Evolutionary conservation across 2,113 vertebrate genomes (phyloP).

Genomic region (Hydropotes inermis): DNA sequence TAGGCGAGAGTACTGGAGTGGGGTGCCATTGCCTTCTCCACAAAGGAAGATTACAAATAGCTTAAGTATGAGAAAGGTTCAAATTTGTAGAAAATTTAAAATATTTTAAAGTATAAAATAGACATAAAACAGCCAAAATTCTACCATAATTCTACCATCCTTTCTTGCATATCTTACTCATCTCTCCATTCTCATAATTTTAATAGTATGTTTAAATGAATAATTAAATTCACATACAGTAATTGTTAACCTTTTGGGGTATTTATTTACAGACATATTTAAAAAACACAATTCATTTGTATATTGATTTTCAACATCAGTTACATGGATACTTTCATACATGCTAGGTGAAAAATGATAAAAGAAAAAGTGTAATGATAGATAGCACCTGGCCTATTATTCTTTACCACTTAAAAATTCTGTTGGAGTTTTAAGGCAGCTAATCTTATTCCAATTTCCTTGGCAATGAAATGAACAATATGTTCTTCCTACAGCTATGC

Average conservation of each 20-base stretch:
- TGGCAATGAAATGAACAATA: conserved; percentile 50
- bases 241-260: neutral
- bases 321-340: neutral
- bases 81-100: neutral
- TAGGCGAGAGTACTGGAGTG: neutral
- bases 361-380: neutral
- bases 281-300: conserved; percentile 2
- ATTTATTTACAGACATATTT: neutral
- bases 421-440: conserved; percentile 18
- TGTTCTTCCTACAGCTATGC: conserved; percentile 8
- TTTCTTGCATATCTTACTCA: neutral
- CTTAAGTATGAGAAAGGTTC: neutral
- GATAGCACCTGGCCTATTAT: conserved; percentile 14
- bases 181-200: neutral
- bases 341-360: conserved; percentile 1
- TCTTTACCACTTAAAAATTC: conserved; percentile 8
- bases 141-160: neutral
- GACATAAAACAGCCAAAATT: neutral
- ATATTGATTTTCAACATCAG: conserved; percentile 3
- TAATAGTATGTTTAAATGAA: neutral
- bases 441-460: conserved; percentile 54
- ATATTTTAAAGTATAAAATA: neutral
- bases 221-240: conserved; percentile 14
- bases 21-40: neutral
- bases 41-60: neutral